Evolutionary conservation across 2,888 invertebrate genomes (phyloP), one percentile per base, ranked within the genome.

Genomic region (Cotesia congregata): DNA sequence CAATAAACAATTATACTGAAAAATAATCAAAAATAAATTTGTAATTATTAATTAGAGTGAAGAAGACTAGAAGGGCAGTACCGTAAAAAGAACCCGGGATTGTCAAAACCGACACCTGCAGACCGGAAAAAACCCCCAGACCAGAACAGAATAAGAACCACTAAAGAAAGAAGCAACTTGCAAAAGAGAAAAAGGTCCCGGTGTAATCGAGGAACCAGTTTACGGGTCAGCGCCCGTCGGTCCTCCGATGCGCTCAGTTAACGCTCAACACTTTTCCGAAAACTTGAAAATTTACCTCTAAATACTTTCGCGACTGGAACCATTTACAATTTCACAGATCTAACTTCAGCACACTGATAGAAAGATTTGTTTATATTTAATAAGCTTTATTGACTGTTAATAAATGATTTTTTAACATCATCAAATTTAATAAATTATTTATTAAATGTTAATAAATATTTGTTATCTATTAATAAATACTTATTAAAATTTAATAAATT

Each of bases 121-220:
- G 30, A 30, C 30, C 30, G 30, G 30, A 30, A 30, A 30, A 30
- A 30, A 30, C 30, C 30, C 30, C 30, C 30, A 38, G 15, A 64
- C 70, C 20, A 39, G 62, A 62, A 67, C 30, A 74, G 65, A 65
- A 70, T 12, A 30, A 41, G 65, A 67, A 76, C 40, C 9, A 39
- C n/a, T 62, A 5, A 67, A 39, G 41, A 39, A 50, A 72, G 65
- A 72, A 72, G 65, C 61, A 62, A 72, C 12, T 62, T 59, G 68
- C 64, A 30, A 76, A 30, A 75, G 9, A 77, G 62, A 68, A 50
- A 41, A 50, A 41, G 69, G 60, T 41, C 82, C 81, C 80, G 80
- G 84, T 83, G 84, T 84, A 84, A 86, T 86, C 85, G 85, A 84
- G 85, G 86, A 87, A 87, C 86, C 86, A 86, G 87, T 87, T 87